Base-by-base conservation (phyloP, 2,888 invertebrate species). In the Phrixothrix hirtus region DNA sequence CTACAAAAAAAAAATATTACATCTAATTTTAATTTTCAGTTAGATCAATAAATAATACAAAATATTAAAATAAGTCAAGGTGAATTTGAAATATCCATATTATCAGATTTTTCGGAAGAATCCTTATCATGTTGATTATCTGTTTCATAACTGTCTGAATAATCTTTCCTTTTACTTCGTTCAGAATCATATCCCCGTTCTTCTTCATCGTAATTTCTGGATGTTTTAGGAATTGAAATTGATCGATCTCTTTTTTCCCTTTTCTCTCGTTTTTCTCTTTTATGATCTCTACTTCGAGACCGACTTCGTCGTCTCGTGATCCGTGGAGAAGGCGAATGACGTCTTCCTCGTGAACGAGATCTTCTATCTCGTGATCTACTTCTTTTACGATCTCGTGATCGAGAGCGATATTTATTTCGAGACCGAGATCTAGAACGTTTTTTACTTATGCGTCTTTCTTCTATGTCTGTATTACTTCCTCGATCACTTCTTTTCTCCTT, bases 61-160 rank as follows among this genome's bases (percentile, higher is more conserved):
- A 10, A 21, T 25, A 9, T n/a, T 11, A 5, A 11, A 34, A 4
- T 17, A 26, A 32, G n/a, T 75, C 80, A 88, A 44, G 88, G 88
- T 50, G 88, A 88, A 75, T 88, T 87, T 10, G 88, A 88, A 74
- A 88, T 88, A 72, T 88, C 88, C 88, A 88, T 88, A 70, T 88
- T 87, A 73, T 87, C 87, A 1, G 83, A 83, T 74, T 81, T 69
- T 71, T 77, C 66, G 66, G 79, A 72, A 67, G 79, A 64, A 56
- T 83, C 82, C 62, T 84, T 83, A 51, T 84, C 82, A 41, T 51
- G 57, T 16, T 50, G 46, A 31, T 62, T 64, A 17, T 70, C 71
- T 3, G 65, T 60, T 35, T 68, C 70, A 31, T 60, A 65, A 10
- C 26, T 34, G 34, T 47, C 39, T 32, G 49, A 25, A 53, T 67